These are phyloP conservation scores for Ceratina calcarata DNA, from an alignment of 1,140 invertebrate genomes.

Conservation along the genomic window DNA sequence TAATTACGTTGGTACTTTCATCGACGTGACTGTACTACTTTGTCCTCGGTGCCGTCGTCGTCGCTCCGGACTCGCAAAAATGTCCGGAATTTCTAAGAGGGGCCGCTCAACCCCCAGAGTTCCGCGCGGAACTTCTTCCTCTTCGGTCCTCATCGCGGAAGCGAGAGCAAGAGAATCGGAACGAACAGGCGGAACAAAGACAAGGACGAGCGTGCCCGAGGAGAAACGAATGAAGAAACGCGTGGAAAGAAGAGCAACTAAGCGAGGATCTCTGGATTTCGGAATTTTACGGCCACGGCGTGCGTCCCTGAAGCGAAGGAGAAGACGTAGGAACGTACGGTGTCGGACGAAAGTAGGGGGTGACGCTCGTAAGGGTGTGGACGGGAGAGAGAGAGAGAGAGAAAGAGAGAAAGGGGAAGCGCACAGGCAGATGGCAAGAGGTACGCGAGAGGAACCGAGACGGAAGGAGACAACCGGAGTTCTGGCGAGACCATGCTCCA, in stretches of 20 bases:
- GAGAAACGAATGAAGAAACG: slow-evolving; percentile 22
- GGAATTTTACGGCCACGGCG: slow-evolving; percentile 63
- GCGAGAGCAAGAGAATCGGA: not conserved
- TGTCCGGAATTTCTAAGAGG: slow-evolving; percentile 58
- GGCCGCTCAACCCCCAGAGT: slow-evolving; percentile 59
- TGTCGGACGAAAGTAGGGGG: slow-evolving; percentile 51
- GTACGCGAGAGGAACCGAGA: slow-evolving; percentile 34
- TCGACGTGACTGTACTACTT: slow-evolving; percentile 51
- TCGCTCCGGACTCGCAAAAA: slow-evolving; percentile 52
- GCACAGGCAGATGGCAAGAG: slow-evolving; percentile 33
- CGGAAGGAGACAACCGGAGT: slow-evolving; percentile 55
- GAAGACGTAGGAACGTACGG: slow-evolving; percentile 58
- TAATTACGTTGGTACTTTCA: slow-evolving; percentile 57
- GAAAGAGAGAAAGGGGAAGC: slow-evolving; percentile 25
- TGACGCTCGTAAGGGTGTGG: slow-evolving; percentile 57
- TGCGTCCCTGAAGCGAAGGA: slow-evolving; percentile 62
- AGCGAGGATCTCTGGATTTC: slow-evolving; percentile 59
- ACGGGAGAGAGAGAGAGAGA: slow-evolving; percentile 27
- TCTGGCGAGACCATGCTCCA: slow-evolving; percentile 61
- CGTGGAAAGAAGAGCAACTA: slow-evolving; percentile 27
- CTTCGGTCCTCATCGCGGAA: slow-evolving; percentile 12
- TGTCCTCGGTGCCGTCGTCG: slow-evolving; percentile 24
- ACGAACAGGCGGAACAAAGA: not conserved
- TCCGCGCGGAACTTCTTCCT: slow-evolving; percentile 62
- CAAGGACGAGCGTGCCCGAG: not conserved